Evolutionary conservation across 2,797 vertebrate genomes (phyloP), one percentile per base, ranked within the genome.

Genomic region (Xenentodon cancila): DNA sequence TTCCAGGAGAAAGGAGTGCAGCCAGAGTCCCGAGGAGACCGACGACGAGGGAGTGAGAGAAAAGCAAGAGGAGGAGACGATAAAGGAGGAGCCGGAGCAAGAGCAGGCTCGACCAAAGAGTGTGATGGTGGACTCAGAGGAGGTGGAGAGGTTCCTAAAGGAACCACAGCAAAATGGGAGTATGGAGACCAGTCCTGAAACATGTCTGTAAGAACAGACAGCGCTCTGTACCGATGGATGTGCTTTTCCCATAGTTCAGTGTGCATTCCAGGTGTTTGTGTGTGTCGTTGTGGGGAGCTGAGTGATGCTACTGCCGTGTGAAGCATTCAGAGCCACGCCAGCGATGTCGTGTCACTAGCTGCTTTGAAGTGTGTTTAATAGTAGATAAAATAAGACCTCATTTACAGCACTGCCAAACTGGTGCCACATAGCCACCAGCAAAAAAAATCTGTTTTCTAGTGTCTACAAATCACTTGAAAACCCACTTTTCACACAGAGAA

Each of bases 11-110:
- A 92, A 91, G 19, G 85, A 0, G n/a, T 77, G 89, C 87, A 88
- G 56, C 75, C 79, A 68, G 91, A 88, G 79, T 84, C 85, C 87
- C 54, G 86, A 88, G n/a, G 87, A 82, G 88, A 0, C 87, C 1
- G 50, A 77, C 0, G 66, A 75, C 4, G 60, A 53, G 48, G 76
- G 73, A 11, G 72, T 61, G 1, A 73, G 53, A 13, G 81, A 81
- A 59, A 71, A 66, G 51, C 64, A 53, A 30, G 77, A 84, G 50
- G 75, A 73, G 54, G 52, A 40, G 37, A 40, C 5, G 1, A 20
- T 51, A 7, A 52, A 60, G 25, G 69, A 71, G 19, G 48, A 68
- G 12, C 25, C 52, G 16, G 25, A 62, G 32, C 46, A 62, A 55
- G 59, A 47, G 2, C 53, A 46, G 25, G 53, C 47, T 49, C 63